phyloP scores from a whole-genome alignment of 1,140 invertebrate genomes.

The Eumeta japonica region DNA sequence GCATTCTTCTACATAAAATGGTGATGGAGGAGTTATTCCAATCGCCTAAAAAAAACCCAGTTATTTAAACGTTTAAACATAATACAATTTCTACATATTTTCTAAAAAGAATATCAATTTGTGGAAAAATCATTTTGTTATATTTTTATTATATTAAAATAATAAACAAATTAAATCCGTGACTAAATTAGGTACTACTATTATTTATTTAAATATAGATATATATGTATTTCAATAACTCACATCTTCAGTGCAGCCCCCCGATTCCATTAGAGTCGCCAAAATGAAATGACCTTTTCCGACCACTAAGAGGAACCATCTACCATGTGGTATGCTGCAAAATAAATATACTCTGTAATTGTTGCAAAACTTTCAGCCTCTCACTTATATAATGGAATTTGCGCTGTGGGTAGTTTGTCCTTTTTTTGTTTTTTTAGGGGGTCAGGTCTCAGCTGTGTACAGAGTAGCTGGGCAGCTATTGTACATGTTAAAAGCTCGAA shows the following conservation, averaged over 20 bases:
- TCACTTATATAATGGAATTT: too few species aligned
- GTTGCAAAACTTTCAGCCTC: too few species aligned
- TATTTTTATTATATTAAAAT: background rate
- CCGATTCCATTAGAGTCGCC: conserved; percentile 71
- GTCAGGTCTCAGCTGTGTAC: too few species aligned
- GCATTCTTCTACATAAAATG: conserved; percentile 55
- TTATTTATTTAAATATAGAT: background rate
- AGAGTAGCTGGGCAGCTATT: background rate
- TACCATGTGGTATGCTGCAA: conserved; percentile 56
- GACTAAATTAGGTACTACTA: background rate
- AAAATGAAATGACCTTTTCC: conserved; percentile 72
- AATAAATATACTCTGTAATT: conserved; percentile 4
- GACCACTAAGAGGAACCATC: conserved; percentile 73
- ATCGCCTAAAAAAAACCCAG: conserved; percentile 24
- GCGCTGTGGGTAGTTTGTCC: too few species aligned
- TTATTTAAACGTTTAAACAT: background rate
- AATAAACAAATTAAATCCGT: background rate
- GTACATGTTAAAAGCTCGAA: too few species aligned
- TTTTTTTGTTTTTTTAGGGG: too few species aligned
- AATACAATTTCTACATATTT: conserved; percentile 1
- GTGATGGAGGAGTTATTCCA: conserved; percentile 41
- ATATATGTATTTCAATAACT: conserved; percentile 17
- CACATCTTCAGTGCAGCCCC: conserved; percentile 50
- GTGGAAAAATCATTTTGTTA: background rate
- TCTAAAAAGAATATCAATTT: conserved; percentile 6